Percentiles rank a stretch among this genome's conserved stretches.
Evolutionary conservation across 2,797 vertebrate genomes (phyloP).

Genomic region (Pipistrellus pipistrellus): DNA sequence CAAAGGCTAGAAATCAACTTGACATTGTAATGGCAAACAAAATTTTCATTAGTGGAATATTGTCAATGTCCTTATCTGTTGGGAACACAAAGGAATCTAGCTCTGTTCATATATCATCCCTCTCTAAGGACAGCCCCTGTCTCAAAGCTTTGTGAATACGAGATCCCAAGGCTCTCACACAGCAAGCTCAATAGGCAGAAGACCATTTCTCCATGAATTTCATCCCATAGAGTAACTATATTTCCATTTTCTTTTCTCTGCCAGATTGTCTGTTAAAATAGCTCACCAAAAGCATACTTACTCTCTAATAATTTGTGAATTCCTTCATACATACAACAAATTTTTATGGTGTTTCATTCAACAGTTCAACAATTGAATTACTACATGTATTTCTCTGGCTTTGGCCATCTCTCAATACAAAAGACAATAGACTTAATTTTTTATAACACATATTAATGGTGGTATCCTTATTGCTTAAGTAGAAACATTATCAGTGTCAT

Average conservation of each 20-base stretch:
- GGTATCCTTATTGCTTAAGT: neutral
- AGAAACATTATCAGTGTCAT: neutral
- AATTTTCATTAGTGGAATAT: slow-evolving; percentile 50
- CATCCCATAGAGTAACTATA: neutral
- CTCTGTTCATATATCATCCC: neutral
- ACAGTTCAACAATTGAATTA: neutral
- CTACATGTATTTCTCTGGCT: neutral
- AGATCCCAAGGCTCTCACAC: neutral
- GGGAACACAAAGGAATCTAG: neutral
- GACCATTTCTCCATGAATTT: neutral
- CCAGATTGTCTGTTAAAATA: slow-evolving; percentile 43
- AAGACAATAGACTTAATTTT: slow-evolving; percentile 11
- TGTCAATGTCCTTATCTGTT: slow-evolving; percentile 43
- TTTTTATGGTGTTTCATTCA: slow-evolving; percentile 7
- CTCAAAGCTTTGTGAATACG: neutral
- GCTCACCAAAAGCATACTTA: neutral
- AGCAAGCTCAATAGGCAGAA: neutral
- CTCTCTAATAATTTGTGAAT: slow-evolving; percentile 54
- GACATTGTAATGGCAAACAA: slow-evolving; percentile 60
- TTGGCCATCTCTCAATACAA: slow-evolving; percentile 20
- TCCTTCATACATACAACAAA: neutral
- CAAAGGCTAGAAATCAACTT: slow-evolving; percentile 51
- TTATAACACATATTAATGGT: neutral
- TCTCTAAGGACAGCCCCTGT: neutral
- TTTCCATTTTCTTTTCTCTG: slow-evolving; percentile 4